Base-by-base conservation (phyloP, 2,888 invertebrate species). In the Branchellion lobata region DNA sequence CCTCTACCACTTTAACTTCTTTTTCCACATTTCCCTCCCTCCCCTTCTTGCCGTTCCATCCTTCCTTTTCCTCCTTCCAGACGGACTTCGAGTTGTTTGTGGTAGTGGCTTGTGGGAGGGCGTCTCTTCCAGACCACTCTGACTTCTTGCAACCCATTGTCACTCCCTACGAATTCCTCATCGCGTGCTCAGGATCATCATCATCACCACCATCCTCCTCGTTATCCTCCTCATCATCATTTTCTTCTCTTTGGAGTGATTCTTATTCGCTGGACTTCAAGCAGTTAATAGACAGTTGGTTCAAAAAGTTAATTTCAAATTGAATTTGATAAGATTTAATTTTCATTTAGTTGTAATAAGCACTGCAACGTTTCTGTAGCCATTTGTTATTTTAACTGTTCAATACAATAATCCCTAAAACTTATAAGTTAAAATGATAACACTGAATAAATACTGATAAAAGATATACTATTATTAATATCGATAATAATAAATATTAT, bases 111-210 rank as follows among this genome's bases (percentile, higher is more conserved):
- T 99, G 94, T 88, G 93, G 96, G 0, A n/a, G 61, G 21, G 61
- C 11, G 11, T 57, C 61, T 3, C 21, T 57, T 3, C 61, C 61
- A 3, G 61, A 57, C 24, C 61, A 57, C 61, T 91, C 92, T 84
- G 95, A 96, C 79, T 96, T 93, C 87, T 93, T 93, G 85, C 93
- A 92, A 85, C 96, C 97, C 0, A 91, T 99, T 75, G 92, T 95
- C 0, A 94, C 95, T 31, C 93, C 96, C 0, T 95, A 92, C 87
- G 98, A 99, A 88, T 90, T 97, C 31, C 97, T 98, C 89, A 90
- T 90, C 57, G 90, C 90, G 0, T 88, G 92, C 73, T 88, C 89
- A 89, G 86, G 87, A 90, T 1, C 87, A 89, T 69, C 92, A 92
- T 86, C 89, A 92, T 40, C 91, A 92, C 69, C 92, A 95, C 85